phyloP scores from a whole-genome alignment of 92 coral and sea anemone species.

The Siderastrea radians region DNA sequence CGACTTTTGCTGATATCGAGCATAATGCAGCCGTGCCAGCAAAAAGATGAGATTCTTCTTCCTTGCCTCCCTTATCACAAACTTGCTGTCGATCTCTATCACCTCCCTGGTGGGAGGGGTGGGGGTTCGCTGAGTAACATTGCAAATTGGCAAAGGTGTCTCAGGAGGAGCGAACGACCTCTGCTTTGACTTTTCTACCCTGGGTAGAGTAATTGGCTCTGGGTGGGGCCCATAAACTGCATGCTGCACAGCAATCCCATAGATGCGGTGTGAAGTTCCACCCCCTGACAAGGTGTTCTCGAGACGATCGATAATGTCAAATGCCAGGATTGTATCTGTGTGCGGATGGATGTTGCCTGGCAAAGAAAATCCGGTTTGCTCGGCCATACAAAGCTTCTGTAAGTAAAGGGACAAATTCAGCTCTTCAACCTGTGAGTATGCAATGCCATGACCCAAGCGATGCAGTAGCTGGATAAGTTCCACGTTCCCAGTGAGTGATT shows the following conservation, averaged over 20 bases:
- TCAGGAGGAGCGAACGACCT: too few species aligned
- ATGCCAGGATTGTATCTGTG: slow-evolving; percentile 63
- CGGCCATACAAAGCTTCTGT: slow-evolving; percentile 3
- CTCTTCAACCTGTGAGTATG: slow-evolving; percentile 45
- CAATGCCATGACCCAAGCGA: slow-evolving; percentile 69
- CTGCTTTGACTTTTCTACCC: too few species aligned
- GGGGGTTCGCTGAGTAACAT: neutral
- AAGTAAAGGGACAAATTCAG: neutral
- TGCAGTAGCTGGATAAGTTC: slow-evolving; percentile 56
- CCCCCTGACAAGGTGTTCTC: slow-evolving; percentile 58
- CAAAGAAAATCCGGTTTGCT: neutral
- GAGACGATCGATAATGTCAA: slow-evolving; percentile 69
- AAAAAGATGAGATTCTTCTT: neutral
- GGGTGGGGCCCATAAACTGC: too few species aligned
- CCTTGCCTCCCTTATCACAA: slow-evolving; percentile 2
- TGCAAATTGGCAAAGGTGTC: too few species aligned
- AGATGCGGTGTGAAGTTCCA: slow-evolving; percentile 44
- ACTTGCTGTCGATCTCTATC: slow-evolving; percentile 17
- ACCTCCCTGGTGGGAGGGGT: slow-evolving; percentile 13
- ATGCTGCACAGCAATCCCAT: slow-evolving; percentile 8
- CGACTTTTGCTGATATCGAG: neutral
- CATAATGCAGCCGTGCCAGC: too few species aligned
- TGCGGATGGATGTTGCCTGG: slow-evolving; percentile 35
- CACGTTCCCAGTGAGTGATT: slow-evolving; percentile 68
- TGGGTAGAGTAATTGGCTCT: too few species aligned